Conservation (phyloP, 2,797 vertebrate species). For the Gadopsis marmoratus region DNA sequence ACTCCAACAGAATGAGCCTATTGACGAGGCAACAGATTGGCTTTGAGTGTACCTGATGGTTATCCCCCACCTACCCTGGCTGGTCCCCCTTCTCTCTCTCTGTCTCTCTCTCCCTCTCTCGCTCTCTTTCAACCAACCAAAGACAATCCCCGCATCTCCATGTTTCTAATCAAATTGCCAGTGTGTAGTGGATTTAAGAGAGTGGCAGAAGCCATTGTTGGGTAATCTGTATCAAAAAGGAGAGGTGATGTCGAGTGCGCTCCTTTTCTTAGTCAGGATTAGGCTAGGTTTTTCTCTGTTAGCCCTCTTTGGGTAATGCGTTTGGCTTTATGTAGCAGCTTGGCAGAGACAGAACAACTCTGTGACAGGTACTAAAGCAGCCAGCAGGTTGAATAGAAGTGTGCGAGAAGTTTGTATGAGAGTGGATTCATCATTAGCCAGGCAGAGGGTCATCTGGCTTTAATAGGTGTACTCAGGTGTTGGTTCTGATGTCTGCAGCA, state of each 20-base stretch:
- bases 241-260: conserved; percentile 78
- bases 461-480: conserved; percentile 82
- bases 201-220: conserved; percentile 77
- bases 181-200: conserved; percentile 81
- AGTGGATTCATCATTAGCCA: conserved; percentile 67
- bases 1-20: conserved; percentile 82
- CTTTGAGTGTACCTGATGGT: conserved; percentile 83
- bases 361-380: conserved; percentile 30
- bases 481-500: conserved; percentile 73
- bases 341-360: conserved; percentile 60
- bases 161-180: conserved; percentile 81
- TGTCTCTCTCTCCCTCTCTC: conserved; percentile 13
- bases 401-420: conserved; percentile 43
- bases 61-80: conserved; percentile 60
- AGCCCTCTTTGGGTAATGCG: conserved; percentile 59
- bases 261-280: conserved; percentile 80
- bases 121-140: conserved; percentile 65
- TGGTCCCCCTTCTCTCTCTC: conserved; percentile 22
- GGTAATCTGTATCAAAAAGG: conserved; percentile 79
- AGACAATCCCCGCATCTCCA: conserved; percentile 75
- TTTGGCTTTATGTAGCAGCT: conserved; percentile 53
- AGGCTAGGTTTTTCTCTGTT: conserved; percentile 61
- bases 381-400: conserved; percentile 33
- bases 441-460: conserved; percentile 75
- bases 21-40: conserved; percentile 84